Conservation (phyloP, 2,797 vertebrate species). For the Luscinia luscinia region DNA sequence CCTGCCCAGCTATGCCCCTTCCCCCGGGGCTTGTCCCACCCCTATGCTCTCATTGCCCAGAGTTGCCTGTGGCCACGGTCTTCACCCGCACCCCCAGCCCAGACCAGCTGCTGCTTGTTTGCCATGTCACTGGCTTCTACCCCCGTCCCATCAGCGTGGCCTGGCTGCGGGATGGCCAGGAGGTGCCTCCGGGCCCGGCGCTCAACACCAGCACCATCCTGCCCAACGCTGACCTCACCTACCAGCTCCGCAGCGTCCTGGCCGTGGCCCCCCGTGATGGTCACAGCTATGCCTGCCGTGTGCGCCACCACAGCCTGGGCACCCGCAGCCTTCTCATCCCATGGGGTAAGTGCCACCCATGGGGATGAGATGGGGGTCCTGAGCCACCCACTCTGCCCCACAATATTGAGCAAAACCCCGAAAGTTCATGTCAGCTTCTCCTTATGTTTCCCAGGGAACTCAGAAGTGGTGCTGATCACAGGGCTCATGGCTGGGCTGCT, state of each 20-base stretch:
- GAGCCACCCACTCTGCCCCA: accelerated
- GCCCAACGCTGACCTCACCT: neutral
- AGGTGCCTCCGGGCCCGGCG: neutral
- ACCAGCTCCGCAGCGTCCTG: neutral
- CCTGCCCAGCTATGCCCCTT: accelerated
- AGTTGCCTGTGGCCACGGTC: neutral
- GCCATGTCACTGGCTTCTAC: neutral
- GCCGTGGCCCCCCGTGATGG: neutral
- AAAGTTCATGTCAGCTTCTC: neutral
- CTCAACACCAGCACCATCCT: neutral
- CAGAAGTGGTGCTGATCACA: neutral
- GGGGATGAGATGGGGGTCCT: neutral
- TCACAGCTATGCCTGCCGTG: neutral
- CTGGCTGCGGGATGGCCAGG: constrained; percentile 7
- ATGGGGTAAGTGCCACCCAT: neutral
- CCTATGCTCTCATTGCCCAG: neutral
- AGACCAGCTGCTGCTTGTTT: neutral
- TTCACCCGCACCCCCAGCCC: neutral
- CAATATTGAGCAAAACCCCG: neutral
- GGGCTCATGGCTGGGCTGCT: neutral
- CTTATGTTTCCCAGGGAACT: neutral
- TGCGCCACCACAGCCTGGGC: constrained; percentile 21
- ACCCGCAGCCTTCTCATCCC: constrained; percentile 4
- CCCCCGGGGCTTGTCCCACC: accelerated
- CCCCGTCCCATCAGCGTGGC: neutral